Evolutionary conservation across 2,797 vertebrate species (phyloP).

Genomic region (Spizella passerina): DNA sequence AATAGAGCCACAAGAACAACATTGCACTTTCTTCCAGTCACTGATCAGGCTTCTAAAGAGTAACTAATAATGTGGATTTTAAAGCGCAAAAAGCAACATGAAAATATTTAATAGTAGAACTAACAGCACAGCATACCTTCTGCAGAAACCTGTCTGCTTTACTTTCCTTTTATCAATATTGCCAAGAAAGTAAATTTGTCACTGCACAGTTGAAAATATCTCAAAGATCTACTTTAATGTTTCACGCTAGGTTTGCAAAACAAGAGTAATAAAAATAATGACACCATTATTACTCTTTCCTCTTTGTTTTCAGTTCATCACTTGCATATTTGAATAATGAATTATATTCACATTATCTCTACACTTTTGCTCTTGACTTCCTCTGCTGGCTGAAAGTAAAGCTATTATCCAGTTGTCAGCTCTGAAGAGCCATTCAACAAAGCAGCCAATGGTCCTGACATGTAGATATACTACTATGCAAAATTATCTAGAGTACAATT

Average conservation of each 20-base stretch:
- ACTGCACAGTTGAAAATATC: slow-evolving; percentile 65
- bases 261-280: slow-evolving; percentile 87
- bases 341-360: slow-evolving; percentile 95
- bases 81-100: slow-evolving; percentile 32
- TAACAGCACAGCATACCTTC: slow-evolving; percentile 62
- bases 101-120: slow-evolving; percentile 60
- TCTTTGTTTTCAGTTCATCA: slow-evolving; percentile 88
- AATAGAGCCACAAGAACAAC: slow-evolving; percentile 27
- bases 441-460: slow-evolving; percentile 83
- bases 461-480: slow-evolving; percentile 73
- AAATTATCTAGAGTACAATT: slow-evolving; percentile 78
- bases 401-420: slow-evolving; percentile 96
- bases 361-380: slow-evolving; percentile 89
- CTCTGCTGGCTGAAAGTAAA: slow-evolving; percentile 88
- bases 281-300: slow-evolving; percentile 89
- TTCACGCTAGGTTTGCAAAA: slow-evolving; percentile 85
- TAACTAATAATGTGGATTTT: slow-evolving; percentile 53
- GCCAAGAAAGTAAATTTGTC: slow-evolving; percentile 77
- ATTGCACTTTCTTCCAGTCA: slow-evolving; percentile 15
- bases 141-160: slow-evolving; percentile 71
- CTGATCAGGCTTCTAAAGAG: slow-evolving; percentile 28
- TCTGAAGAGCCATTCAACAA: slow-evolving; percentile 80
- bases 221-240: slow-evolving; percentile 76
- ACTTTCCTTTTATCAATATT: slow-evolving; percentile 75
- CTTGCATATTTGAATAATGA: slow-evolving; percentile 97